These are phyloP conservation scores for Alviniconcha strummeri DNA, from an alignment of 2,888 invertebrate genomes.

Conservation along the genomic window DNA sequence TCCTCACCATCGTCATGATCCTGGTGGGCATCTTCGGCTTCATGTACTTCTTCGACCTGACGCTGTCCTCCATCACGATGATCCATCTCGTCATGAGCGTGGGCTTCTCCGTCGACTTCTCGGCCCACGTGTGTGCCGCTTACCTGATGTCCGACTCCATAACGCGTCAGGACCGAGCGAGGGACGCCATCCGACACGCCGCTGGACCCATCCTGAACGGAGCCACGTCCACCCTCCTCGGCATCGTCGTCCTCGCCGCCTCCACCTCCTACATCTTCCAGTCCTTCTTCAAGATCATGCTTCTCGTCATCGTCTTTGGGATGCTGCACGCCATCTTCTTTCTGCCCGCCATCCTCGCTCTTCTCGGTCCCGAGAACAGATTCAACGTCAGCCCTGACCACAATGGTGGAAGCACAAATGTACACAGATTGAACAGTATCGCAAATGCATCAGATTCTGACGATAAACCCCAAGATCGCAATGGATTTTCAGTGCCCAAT, in stretches of 20 bases:
- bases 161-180: conserved; percentile 40
- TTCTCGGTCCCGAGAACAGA: too few species aligned
- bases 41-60: conserved; percentile 58
- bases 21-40: conserved; percentile 64
- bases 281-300: conserved; percentile 29
- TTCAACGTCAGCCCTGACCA: too few species aligned
- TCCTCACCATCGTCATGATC: conserved; percentile 59
- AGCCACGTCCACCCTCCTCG: conserved; percentile 14
- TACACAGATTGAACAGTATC: too few species aligned
- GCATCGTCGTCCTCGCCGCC: conserved; percentile 11
- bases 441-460: too few species aligned
- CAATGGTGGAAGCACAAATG: too few species aligned
- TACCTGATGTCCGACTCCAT: conserved; percentile 46
- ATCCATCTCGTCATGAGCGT: conserved; percentile 67
- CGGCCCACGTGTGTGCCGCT: conserved; percentile 56
- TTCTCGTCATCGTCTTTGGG: conserved; percentile 25
- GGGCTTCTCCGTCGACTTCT: conserved; percentile 66
- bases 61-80: conserved; percentile 64
- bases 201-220: conserved; percentile 49
- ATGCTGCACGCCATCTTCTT: conserved; percentile 21
- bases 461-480: too few species aligned
- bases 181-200: conserved; percentile 45
- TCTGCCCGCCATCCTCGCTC: too few species aligned
- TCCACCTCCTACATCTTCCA: conserved; percentile 29
- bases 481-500: too few species aligned